Base-by-base conservation (phyloP, 37 sponge, comb jelly and placozoan species). In the Diacarnus erythraeanus region DNA sequence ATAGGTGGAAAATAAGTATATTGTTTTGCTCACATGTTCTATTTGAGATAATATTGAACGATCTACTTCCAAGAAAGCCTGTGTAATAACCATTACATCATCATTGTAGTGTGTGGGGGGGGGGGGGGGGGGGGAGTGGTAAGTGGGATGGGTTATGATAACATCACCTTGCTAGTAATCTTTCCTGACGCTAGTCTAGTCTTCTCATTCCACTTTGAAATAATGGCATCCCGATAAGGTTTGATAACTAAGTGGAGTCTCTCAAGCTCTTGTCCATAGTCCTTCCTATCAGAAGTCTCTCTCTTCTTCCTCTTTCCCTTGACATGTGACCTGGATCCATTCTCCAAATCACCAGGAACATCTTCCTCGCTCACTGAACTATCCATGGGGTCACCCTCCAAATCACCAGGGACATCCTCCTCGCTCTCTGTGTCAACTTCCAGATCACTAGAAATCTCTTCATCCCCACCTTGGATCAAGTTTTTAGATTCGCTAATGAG, bases 171-270 rank as follows among this genome's bases (percentile, higher is more conserved):
- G 74, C 64, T 86, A 41, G 79, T 83, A 38, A 85, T 21, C 57
- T 82, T 88, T 33, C 87, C 90, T 57, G 79, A 83, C 47, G 83
- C 66, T 58, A 93, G 80, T 42, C 42, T 40, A 0, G 82, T 69
- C 63, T 79, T 88, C 40, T 56, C 79, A 75, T 51, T 81, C 93
- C 93, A 93, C 64, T 93, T 93, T 21, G 78, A 37, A 40, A 93
- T 82, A 9, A 77, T 72, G 38, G 74, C 68, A 59, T 92, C 77
- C 27, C 85, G 76, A 57, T 84, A 84, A 22, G 69, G 33, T 38
- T 67, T 21, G 15, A 83, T 41, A 4, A 22, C 2, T 30, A 34
- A 25, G 18, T 92, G 88, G 12, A 80, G 17, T 22, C 33, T 36
- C 4, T 69, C 42, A 1, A 84, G 47, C 39, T 84, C 54, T 12